A percentile compares a stretch with the other conserved stretches of the same genome.
Conservation (phyloP, 2,113 vertebrate genomes). For the Alaudala cheleensis region DNA sequence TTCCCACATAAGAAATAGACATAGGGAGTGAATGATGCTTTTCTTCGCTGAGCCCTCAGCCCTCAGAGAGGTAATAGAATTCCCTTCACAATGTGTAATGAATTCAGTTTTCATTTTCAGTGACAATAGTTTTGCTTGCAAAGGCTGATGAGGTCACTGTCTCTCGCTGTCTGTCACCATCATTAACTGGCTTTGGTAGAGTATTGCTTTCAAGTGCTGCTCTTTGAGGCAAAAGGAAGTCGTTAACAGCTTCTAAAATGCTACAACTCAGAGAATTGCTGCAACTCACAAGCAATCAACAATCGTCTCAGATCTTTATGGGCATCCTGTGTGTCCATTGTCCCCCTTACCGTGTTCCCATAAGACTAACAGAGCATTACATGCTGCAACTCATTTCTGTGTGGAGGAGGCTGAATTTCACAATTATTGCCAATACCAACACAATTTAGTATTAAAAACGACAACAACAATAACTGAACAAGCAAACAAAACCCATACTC, state of each 20-base stretch:
- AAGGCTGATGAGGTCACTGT: neutral
- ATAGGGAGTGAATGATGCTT: neutral
- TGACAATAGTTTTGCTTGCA: neutral
- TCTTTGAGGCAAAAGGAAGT: neutral
- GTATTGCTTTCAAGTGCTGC: neutral
- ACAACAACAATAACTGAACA: fast-evolving
- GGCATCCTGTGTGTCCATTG: neutral
- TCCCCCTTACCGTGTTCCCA: neutral
- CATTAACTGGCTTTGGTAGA: neutral
- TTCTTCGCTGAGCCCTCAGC: neutral
- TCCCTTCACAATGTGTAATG: neutral
- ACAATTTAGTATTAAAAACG: neutral
- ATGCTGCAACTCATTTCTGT: neutral
- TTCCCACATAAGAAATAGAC: neutral
- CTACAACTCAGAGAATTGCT: neutral
- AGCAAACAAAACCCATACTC: neutral
- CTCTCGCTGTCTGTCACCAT: neutral
- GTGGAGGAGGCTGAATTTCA: neutral
- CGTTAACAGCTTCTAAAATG: neutral
- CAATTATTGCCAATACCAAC: neutral
- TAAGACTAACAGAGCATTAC: neutral
- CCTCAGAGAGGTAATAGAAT: neutral
- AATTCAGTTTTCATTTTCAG: neutral
- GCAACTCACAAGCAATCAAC: neutral
- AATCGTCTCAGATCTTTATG: neutral